Evolutionary conservation across 2,797 vertebrate species (phyloP).

Genomic region (Hozukius guyotensis): DNA sequence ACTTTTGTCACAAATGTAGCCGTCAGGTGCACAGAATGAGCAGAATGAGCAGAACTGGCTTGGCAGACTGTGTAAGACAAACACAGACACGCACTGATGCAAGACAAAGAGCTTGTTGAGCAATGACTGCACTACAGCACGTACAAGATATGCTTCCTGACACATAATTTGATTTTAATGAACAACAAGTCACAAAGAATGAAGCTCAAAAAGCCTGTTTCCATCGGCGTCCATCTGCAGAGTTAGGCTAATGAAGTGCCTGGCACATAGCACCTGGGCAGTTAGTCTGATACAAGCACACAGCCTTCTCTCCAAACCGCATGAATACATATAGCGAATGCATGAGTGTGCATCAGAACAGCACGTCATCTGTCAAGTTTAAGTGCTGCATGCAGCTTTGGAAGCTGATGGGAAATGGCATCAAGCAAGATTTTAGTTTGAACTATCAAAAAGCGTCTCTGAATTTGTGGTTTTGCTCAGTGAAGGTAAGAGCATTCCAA

Average conservation of each 20-base stretch:
- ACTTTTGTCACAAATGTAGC: constrained; percentile 39
- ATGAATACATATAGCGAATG: neutral
- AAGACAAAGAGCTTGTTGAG: constrained; percentile 75
- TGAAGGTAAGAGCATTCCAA: neutral
- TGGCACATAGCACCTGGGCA: constrained; percentile 71
- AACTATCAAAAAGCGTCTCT: neutral
- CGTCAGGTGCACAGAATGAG: constrained; percentile 44
- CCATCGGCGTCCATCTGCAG: constrained; percentile 81
- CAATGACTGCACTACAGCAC: constrained; percentile 72
- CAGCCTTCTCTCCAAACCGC: neutral
- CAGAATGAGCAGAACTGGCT: constrained; percentile 47
- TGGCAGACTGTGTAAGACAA: constrained; percentile 65
- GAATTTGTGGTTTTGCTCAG: neutral
- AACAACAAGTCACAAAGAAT: constrained; percentile 97
- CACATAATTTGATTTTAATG: constrained; percentile 95
- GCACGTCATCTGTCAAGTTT: neutral
- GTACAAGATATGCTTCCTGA: constrained; percentile 87
- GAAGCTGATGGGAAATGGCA: neutral
- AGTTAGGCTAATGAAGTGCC: constrained; percentile 75
- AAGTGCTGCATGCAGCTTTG: neutral
- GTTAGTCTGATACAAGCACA: constrained; percentile 10
- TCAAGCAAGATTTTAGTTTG: neutral
- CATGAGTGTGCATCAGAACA: neutral
- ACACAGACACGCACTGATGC: constrained; percentile 68
- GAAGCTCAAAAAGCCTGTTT: constrained; percentile 88